phyloP scores from a whole-genome alignment of 2,113 vertebrate species.

The Acanthochromis polyacanthus region DNA sequence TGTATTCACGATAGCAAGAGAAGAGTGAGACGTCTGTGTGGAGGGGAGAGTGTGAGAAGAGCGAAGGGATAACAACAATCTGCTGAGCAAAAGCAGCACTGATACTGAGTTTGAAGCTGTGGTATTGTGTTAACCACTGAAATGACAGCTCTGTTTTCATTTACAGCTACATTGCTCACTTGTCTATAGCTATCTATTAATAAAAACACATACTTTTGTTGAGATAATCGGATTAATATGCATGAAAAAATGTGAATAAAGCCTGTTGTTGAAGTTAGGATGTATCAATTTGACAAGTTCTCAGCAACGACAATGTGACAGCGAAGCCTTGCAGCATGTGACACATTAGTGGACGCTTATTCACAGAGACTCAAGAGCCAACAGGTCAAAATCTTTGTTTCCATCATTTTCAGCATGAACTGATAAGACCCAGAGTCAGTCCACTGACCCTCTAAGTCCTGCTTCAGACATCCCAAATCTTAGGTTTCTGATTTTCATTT shows the following conservation, averaged over 20 bases:
- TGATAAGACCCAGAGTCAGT: not conserved
- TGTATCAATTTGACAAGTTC: not conserved
- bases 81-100: not conserved
- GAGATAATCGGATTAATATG: not conserved
- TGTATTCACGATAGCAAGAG: constrained; percentile 30
- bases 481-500: not conserved
- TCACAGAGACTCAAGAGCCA: not conserved
- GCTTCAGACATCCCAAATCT: not conserved
- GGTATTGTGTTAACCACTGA: no score
- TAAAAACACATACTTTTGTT: not conserved
- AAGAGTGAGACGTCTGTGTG: not conserved
- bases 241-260: not conserved
- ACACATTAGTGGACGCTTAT: constrained; percentile 2
- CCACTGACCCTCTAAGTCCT: not conserved
- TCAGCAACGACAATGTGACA: not conserved
- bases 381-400: not conserved
- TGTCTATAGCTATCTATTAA: not conserved
- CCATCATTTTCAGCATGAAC: not conserved
- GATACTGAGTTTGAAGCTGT: not conserved
- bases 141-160: not conserved
- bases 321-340: not conserved
- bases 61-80: not conserved
- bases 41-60: constrained; percentile 5
- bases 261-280: not conserved
- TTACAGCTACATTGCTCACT: not conserved